A percentile compares a stretch with the other conserved stretches of the same genome.
Evolutionary conservation across 1,140 invertebrate genomes (phyloP).

Genomic region (Lepidotrigona ventralis): DNA sequence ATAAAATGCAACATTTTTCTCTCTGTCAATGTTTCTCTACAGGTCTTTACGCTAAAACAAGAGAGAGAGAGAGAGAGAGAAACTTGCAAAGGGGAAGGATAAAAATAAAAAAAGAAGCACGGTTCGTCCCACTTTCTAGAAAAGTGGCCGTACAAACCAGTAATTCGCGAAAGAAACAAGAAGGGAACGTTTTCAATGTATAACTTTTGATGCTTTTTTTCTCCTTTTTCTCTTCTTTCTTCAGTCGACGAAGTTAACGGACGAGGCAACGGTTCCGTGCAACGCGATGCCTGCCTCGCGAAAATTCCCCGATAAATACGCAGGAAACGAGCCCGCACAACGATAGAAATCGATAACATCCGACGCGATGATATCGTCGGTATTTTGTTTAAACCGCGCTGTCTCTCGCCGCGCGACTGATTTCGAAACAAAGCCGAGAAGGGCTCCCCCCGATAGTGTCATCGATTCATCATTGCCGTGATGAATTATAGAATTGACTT

Average conservation of each 20-base stretch:
- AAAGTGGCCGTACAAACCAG: background rate
- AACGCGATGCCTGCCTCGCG: background rate
- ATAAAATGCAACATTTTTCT: background rate
- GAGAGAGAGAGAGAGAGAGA: background rate
- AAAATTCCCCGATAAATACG: conserved; percentile 46
- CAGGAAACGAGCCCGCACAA: conserved; percentile 48
- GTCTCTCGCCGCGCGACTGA: conserved; percentile 51
- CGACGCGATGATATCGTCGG: conserved; percentile 50
- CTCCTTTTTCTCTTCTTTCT: background rate
- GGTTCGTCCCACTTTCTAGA: background rate
- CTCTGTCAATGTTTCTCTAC: background rate
- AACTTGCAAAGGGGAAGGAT: background rate
- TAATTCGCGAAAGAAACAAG: background rate
- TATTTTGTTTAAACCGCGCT: conserved; percentile 56
- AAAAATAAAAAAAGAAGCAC: background rate
- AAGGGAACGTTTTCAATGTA: background rate
- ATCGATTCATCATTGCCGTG: conserved; percentile 55
- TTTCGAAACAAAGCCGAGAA: conserved; percentile 58
- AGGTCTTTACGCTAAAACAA: background rate
- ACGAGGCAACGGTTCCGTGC: conserved; percentile 1
- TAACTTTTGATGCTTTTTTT: background rate
- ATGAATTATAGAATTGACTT: conserved; percentile 42
- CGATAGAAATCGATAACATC: conserved; percentile 50
- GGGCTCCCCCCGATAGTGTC: conserved; percentile 42
- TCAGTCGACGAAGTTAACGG: background rate